phyloP scores from a whole-genome alignment of 2,888 invertebrate species.

The Pseudanteris insignis region DNA sequence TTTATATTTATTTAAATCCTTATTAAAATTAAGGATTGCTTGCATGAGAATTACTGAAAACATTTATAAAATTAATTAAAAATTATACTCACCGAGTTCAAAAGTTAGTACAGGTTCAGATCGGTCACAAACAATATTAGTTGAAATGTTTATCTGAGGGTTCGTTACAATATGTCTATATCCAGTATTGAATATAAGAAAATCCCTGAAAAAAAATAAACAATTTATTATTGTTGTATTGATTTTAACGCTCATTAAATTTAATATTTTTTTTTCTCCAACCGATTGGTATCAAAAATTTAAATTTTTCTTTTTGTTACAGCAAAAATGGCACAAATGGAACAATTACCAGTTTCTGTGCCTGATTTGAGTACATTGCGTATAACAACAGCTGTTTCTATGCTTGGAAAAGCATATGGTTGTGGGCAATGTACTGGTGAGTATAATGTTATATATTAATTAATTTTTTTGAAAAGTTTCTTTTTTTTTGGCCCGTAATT shows the following conservation, averaged over 20 bases:
- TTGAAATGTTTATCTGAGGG: conserved; percentile 78
- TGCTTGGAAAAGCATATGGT: conserved; percentile 70
- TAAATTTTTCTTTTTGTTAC: conserved; percentile 42
- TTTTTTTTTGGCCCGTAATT: no score
- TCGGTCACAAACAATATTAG: conserved; percentile 81
- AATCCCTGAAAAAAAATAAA: conserved; percentile 76
- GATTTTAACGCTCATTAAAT: no score
- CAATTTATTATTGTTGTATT: no score
- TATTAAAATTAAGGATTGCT: no score
- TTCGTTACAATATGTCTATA: conserved; percentile 77
- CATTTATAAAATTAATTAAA: no score
- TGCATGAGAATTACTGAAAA: no score
- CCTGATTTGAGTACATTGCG: conserved; percentile 68
- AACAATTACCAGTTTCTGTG: conserved; percentile 67
- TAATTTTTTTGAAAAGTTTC: neutral
- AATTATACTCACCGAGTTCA: conserved; percentile 68
- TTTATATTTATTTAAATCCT: no score
- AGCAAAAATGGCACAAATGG: conserved; percentile 60
- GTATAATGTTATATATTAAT: conserved; percentile 32
- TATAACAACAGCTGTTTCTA: conserved; percentile 68
- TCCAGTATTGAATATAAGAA: conserved; percentile 75
- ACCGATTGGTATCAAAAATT: conserved; percentile 27
- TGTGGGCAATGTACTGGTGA: conserved; percentile 67
- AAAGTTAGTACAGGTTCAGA: conserved; percentile 77
- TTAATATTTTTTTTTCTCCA: no score